Conservation (phyloP, 2,797 vertebrate species). For the Esox lucius region DNA sequence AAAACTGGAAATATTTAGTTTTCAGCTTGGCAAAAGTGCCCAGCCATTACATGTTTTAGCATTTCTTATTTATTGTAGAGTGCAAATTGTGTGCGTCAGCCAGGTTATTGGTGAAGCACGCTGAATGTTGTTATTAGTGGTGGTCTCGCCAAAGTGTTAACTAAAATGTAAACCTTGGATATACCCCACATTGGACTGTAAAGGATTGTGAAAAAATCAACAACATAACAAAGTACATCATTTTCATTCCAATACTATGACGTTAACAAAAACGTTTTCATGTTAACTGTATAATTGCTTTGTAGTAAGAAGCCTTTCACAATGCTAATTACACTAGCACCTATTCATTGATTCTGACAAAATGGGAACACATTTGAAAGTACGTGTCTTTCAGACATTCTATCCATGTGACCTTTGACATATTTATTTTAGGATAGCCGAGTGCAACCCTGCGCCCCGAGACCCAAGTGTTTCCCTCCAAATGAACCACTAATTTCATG, state of each 20-base stretch:
- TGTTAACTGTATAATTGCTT: background rate
- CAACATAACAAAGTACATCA: background rate
- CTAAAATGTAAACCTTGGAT: background rate
- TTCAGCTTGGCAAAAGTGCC: constrained; percentile 46
- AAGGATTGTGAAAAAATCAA: background rate
- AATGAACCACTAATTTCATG: constrained; percentile 18
- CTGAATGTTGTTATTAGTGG: background rate
- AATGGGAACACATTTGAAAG: constrained; percentile 31
- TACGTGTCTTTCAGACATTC: constrained; percentile 49
- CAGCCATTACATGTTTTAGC: constrained; percentile 3
- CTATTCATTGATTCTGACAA: background rate
- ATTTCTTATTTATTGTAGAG: constrained; percentile 25
- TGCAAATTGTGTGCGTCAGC: constrained; percentile 1
- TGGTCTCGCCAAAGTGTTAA: background rate
- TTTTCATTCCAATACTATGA: background rate
- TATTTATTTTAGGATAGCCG: constrained; percentile 43
- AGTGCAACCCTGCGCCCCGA: constrained; percentile 40
- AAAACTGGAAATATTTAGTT: constrained; percentile 64
- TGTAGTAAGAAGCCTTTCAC: constrained; percentile 1
- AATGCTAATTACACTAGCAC: constrained; percentile 48
- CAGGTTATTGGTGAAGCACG: background rate
- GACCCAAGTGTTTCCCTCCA: constrained; percentile 47
- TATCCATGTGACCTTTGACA: constrained; percentile 62
- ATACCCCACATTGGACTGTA: background rate
- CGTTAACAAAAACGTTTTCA: no score